Evolutionary conservation across 2,113 vertebrate species (phyloP), one percentile per base, ranked within the genome.

Genomic region (Takifugu bimaculatus): DNA sequence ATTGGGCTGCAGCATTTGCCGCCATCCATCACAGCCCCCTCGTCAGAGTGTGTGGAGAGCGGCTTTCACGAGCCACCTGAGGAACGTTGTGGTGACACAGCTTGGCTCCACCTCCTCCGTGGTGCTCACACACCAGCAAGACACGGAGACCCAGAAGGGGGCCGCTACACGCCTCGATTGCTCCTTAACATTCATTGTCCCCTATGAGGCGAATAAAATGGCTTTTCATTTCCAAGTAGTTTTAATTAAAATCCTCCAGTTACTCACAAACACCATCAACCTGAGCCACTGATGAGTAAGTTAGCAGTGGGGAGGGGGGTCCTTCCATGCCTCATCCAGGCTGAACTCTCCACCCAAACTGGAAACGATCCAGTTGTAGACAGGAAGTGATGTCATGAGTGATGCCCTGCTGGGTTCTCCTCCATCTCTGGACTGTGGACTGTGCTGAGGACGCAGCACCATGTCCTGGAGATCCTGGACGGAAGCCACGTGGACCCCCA

Each of bases 61-160:
- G 70, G 75, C 71, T 65, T 66, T 58, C 77, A 80, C 68, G 55
- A 75, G 78, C 75, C 75, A 85, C 70, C 58, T 76, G 72, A 64
- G 61, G 70, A 75, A 50, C 49, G 70, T 70, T 32, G 60, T 63
- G 44, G 26, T 63, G 3, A 43, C 50, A 9, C 59, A 13, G 28
- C 59, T 13, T 47, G 45, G 32, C 53, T 57, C 60, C 49, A 66
- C 20, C 50, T 29, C 43, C 50, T 55, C 13, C 13, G 45, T 1
- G 45, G 1, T 26, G 50, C 44, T 32, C 7, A 9, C 13, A 13
- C 12, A 6, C 9, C 5, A 13, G 5, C 1, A 20, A 27, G 4
- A 25, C 6, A 52, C 58, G 13, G 50, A 9, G 14, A 42, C 49
- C 49, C 28, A 55, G 5, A 27, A 12, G 44, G 50, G 32, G 14